phyloP scores from a whole-genome alignment of 2,888 invertebrate genomes.

The Perizoma affinitatum region DNA sequence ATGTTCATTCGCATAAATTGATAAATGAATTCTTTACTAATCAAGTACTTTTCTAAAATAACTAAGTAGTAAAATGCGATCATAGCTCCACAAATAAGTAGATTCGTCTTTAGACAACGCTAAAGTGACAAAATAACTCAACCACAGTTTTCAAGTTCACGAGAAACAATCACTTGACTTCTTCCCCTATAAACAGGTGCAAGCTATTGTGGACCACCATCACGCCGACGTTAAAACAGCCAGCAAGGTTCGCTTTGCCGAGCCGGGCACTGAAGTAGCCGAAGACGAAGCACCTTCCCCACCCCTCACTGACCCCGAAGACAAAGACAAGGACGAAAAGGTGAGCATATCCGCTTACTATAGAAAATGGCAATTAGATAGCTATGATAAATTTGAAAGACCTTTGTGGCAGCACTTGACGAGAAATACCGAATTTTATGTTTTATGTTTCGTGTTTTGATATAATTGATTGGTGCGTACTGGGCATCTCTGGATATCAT shows the following conservation, averaged over 20 bases:
- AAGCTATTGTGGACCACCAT: constrained; percentile 96
- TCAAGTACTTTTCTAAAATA: too few relatives aligned
- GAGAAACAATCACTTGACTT: too few relatives aligned
- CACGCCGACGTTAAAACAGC: constrained; percentile 91
- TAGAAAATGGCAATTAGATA: constrained; percentile 12
- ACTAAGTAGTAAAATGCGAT: not conserved
- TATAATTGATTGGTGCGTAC: too few relatives aligned
- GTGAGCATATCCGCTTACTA: constrained; percentile 59
- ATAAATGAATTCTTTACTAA: too few relatives aligned
- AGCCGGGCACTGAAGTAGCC: constrained; percentile 82
- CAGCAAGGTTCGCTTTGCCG: constrained; percentile 94
- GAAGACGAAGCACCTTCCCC: constrained; percentile 76
- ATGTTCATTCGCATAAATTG: too few relatives aligned
- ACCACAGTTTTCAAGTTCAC: not conserved
- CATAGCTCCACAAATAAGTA: not conserved
- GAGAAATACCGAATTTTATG: too few relatives aligned
- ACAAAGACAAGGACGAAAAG: constrained; percentile 80
- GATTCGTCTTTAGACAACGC: not conserved
- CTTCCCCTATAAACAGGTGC: constrained; percentile 86
- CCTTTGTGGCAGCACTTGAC: too few relatives aligned
- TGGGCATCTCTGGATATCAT: too few relatives aligned
- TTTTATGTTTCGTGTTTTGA: not conserved
- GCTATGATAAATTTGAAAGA: too few relatives aligned
- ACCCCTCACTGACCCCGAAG: constrained; percentile 73
- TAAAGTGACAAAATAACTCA: not conserved